Base-by-base conservation (phyloP, 1,140 invertebrate species). In the Polypedilum vanderplanki region DNA sequence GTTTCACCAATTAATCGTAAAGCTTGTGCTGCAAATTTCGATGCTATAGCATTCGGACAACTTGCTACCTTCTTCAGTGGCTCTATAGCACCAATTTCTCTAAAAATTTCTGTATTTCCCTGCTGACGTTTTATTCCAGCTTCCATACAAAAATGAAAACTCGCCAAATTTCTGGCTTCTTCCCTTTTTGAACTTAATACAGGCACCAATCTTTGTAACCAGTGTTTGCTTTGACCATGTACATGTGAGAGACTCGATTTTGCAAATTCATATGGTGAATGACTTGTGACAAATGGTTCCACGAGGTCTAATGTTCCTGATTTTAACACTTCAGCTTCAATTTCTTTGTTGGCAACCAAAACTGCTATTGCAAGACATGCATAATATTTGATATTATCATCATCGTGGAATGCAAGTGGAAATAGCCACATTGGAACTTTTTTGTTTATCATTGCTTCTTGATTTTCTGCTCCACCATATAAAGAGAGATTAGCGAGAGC, bases 141-240 rank as follows among this genome's bases (percentile, higher is more conserved):
- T 83, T 99, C 98, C 95, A 99, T 98, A 79, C 96, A 98, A 82
- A 99, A 99, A 82, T 99, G 98, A 83, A 99, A 99, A 33, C 97
- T 96, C 0, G 98, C 97, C 74, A 99, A 83, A 80, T 97, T 98
- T 77, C 96, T 88, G 0, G 98, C 97, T 83, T 99, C 97, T 80
- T 97, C 94, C 75, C 97, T 85, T 81, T 98, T 95, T 17, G 96
- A 98, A 78, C 91, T 95, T 3, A 99, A 83, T n/a, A 99, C 93
- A 0, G 97, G 96, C 0, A 99, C 94, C 46, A 99, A 85, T 76
- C 93, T 86, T 82, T 95, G 88, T 10, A 99, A 85, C 97, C 98
- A 99, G 77, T 95, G 93, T 80, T 96, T 94, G 79, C 96, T 97
- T 81, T 99, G 95, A 1, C 97, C 97, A 78, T 98, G 96, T 10